These are phyloP conservation scores for Cacoxenus indagator DNA, from an alignment of 2,888 invertebrate genomes.

Conservation along the genomic window DNA sequence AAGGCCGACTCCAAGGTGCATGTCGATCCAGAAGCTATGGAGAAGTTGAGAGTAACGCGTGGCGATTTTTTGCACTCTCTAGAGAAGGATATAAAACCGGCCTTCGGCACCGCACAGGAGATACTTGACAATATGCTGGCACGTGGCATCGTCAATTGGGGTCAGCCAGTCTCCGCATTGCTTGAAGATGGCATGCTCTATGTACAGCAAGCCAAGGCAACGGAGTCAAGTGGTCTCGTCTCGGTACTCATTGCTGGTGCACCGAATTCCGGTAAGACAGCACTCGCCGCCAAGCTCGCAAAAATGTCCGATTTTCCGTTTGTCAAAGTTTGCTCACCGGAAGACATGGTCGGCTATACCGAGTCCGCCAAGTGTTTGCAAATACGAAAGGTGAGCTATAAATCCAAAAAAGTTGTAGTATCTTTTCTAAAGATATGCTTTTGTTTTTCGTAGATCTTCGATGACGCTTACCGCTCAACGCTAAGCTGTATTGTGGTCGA, in stretches of 20 bases:
- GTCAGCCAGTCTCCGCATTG: slow-evolving; percentile 87
- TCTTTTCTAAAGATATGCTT: background rate
- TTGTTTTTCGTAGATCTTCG: slow-evolving; percentile 81
- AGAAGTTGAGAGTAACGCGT: slow-evolving; percentile 86
- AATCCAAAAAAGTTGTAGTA: no score
- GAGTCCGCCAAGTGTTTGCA: slow-evolving; percentile 95
- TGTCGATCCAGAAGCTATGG: slow-evolving; percentile 93
- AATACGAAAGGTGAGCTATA: slow-evolving; percentile 86
- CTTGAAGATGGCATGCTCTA: slow-evolving; percentile 93
- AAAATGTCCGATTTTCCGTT: slow-evolving; percentile 98
- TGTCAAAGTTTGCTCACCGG: slow-evolving; percentile 95
- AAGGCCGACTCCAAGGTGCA: slow-evolving; percentile 91
- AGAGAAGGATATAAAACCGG: slow-evolving; percentile 93
- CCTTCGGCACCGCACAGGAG: slow-evolving; percentile 96
- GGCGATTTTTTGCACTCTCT: slow-evolving; percentile 91
- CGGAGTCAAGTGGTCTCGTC: slow-evolving; percentile 85
- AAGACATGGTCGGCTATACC: slow-evolving; percentile 97
- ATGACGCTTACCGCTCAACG: slow-evolving; percentile 98
- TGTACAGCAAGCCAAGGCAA: slow-evolving; percentile 86
- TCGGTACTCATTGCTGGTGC: slow-evolving; percentile 95
- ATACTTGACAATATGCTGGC: slow-evolving; percentile 87
- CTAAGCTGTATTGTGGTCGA: slow-evolving; percentile 97
- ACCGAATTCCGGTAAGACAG: slow-evolving; percentile 96
- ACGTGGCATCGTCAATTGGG: slow-evolving; percentile 94
- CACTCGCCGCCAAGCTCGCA: slow-evolving; percentile 95